A percentile compares a stretch with the other conserved stretches of the same genome.
These are phyloP conservation scores for Fulmarus glacialis DNA, from an alignment of 2,113 vertebrate genomes.

Conservation along the genomic window DNA sequence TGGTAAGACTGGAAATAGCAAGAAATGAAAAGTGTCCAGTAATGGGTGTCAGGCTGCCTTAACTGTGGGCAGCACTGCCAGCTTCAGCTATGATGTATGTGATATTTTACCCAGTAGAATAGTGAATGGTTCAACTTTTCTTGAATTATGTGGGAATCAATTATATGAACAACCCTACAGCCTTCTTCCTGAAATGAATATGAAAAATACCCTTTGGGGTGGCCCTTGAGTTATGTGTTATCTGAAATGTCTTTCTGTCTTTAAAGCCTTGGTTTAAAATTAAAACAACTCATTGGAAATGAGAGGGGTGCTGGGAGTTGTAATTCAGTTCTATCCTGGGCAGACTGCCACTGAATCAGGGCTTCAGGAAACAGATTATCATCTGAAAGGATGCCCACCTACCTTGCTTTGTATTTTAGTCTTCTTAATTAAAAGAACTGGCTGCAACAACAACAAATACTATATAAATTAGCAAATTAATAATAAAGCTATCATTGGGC, in stretches of 20 bases:
- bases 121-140: neutral
- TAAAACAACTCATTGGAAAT: constrained; percentile 20
- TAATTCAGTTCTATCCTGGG: constrained; percentile 37
- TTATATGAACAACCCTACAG: neutral
- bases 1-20: neutral
- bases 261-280: constrained; percentile 20
- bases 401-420: constrained; percentile 18
- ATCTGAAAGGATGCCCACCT: constrained; percentile 5
- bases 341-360: constrained; percentile 28
- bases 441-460: neutral
- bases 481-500: constrained; percentile 3
- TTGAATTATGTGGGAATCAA: neutral
- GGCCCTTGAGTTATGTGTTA: neutral
- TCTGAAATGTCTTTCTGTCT: constrained; percentile 10
- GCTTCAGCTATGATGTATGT: neutral
- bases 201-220: neutral
- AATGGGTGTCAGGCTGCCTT: neutral
- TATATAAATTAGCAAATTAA: constrained; percentile 8
- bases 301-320: neutral
- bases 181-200: neutral
- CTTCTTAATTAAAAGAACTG: constrained; percentile 21
- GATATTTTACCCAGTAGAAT: neutral
- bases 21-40: neutral
- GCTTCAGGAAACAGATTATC: constrained; percentile 29
- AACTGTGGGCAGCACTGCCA: neutral